phyloP scores from a whole-genome alignment of 1,140 invertebrate genomes.

The Drosophila nikananu region DNA sequence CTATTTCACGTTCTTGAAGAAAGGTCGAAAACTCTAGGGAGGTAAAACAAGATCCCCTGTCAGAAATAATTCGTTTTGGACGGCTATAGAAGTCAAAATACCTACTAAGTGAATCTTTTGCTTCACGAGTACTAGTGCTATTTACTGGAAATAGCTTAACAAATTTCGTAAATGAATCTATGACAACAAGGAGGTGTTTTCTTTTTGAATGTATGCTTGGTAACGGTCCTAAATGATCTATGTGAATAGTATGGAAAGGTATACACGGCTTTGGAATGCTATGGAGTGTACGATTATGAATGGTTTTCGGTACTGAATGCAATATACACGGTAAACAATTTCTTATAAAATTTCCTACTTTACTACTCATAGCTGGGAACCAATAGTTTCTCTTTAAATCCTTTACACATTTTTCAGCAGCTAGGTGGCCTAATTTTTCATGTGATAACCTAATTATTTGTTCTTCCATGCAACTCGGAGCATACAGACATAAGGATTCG shows the following conservation, averaged over 20 bases:
- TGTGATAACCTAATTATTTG: not conserved
- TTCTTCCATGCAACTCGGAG: no score
- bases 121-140: no score
- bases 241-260: no score
- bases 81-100: slow-evolving; percentile 2
- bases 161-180: no score
- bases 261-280: not conserved
- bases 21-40: not conserved
- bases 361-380: not conserved
- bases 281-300: slow-evolving; percentile 1
- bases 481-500: no score
- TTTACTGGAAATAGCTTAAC: no score
- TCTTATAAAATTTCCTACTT: not conserved
- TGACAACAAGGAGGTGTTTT: no score
- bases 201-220: no score
- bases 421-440: not conserved
- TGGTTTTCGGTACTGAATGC: not conserved
- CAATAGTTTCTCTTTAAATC: not conserved
- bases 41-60: not conserved
- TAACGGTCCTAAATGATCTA: no score
- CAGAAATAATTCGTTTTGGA: not conserved
- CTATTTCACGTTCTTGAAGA: no score
- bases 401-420: slow-evolving; percentile 1
- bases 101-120: slow-evolving; percentile 3
- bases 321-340: slow-evolving; percentile 1